Evolutionary conservation across 2,888 invertebrate species (phyloP).

Genomic region (Arenicola marina): DNA sequence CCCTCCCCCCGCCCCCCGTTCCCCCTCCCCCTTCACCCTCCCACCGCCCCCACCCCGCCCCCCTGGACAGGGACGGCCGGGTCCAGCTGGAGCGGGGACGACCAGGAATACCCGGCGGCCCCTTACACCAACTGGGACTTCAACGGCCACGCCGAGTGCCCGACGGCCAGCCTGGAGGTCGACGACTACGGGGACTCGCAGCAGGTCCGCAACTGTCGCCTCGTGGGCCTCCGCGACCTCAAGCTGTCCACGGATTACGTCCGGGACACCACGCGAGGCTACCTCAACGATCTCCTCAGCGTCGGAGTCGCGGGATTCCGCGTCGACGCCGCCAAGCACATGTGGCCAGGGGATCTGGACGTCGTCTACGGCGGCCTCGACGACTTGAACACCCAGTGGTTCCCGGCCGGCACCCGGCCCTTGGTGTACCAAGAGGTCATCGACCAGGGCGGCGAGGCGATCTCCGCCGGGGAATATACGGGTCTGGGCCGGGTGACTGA

Average conservation of each 20-base stretch:
- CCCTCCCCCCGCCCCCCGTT: too few relatives aligned
- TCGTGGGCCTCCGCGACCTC: slow-evolving; percentile 76
- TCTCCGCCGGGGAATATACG: slow-evolving; percentile 33
- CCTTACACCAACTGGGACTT: slow-evolving; percentile 69
- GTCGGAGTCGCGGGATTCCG: slow-evolving; percentile 82
- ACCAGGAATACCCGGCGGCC: slow-evolving; percentile 52
- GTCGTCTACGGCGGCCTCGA: slow-evolving; percentile 66
- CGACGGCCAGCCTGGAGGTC: slow-evolving; percentile 56
- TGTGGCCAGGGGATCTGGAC: slow-evolving; percentile 72
- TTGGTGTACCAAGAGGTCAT: slow-evolving; percentile 56
- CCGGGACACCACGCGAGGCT: slow-evolving; percentile 69
- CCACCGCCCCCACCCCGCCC: too few relatives aligned
- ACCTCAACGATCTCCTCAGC: slow-evolving; percentile 71
- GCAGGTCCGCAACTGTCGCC: slow-evolving; percentile 71
- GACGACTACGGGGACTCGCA: slow-evolving; percentile 27
- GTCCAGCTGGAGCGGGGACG: slow-evolving; percentile 63
- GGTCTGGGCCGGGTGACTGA: slow-evolving; percentile 36
- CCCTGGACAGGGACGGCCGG: slow-evolving; percentile 67
- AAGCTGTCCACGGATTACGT: slow-evolving; percentile 73
- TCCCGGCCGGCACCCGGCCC: slow-evolving; percentile 64
- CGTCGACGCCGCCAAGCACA: slow-evolving; percentile 65
- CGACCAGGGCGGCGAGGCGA: slow-evolving; percentile 52
- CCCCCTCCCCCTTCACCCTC: too few relatives aligned
- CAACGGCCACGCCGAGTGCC: slow-evolving; percentile 57
- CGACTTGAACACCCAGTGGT: slow-evolving; percentile 55